phyloP scores from a whole-genome alignment of 2,888 invertebrate genomes.

The Ectropis crepuscularia region DNA sequence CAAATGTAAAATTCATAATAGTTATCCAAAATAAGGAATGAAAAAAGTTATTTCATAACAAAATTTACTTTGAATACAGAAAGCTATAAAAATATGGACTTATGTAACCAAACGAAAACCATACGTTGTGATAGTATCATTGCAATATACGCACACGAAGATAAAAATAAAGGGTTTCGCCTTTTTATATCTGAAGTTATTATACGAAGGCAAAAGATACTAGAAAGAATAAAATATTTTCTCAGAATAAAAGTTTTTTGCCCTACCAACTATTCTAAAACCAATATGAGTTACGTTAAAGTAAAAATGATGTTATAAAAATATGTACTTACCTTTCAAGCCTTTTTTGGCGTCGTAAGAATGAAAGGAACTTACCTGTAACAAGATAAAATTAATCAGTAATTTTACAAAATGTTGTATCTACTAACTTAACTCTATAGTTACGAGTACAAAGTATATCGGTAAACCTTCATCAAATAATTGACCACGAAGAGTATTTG shows the following conservation, averaged over 20 bases:
- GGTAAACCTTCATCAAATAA: conserved; percentile 38
- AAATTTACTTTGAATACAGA: neutral
- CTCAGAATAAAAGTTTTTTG: too few species aligned
- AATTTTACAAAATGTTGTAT: neutral
- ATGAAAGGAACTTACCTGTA: conserved; percentile 39
- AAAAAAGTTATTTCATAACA: neutral
- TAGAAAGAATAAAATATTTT: conserved; percentile 11
- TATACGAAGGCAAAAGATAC: conserved; percentile 4
- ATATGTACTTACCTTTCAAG: conserved; percentile 28
- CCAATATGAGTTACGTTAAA: too few species aligned
- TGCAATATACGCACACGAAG: conserved; percentile 17
- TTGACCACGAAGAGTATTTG: conserved; percentile 42
- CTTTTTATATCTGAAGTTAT: conserved; percentile 22
- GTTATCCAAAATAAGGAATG: neutral
- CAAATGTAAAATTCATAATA: too few species aligned
- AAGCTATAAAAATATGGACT: conserved; percentile 5
- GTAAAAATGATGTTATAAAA: neutral
- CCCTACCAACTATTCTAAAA: too few species aligned
- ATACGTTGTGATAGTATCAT: conserved; percentile 27
- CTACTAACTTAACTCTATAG: neutral
- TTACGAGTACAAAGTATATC: conserved; percentile 1
- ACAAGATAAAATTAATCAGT: conserved; percentile 31
- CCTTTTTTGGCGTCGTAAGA: neutral
- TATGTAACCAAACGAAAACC: conserved; percentile 15
- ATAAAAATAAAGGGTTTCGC: conserved; percentile 21